phyloP scores from a whole-genome alignment of 2,113 vertebrate genomes.

The Pogonocichla stellata region DNA sequence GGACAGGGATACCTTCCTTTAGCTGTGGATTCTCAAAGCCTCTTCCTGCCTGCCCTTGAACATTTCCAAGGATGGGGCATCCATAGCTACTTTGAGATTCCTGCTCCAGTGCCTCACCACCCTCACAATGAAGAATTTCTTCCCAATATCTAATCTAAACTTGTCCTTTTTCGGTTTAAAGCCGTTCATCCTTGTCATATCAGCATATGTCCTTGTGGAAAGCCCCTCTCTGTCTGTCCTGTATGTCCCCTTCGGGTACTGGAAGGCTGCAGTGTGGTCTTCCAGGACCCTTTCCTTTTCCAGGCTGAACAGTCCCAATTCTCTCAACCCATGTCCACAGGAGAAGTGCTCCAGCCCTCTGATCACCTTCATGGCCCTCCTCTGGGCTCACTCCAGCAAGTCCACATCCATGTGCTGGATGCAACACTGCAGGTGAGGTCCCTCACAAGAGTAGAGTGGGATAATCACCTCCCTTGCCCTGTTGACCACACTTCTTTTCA shows the following conservation, averaged over 20 bases:
- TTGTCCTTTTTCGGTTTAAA: not conserved
- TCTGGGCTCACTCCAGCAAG: not conserved
- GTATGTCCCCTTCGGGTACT: fast-evolving
- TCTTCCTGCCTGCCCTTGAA: not conserved
- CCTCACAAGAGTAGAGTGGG: not conserved
- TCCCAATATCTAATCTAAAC: not conserved
- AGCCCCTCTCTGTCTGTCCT: not conserved
- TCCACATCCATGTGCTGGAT: not conserved
- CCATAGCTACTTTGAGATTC: not conserved
- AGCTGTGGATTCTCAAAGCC: not conserved
- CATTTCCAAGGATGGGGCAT: not conserved
- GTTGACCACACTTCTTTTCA: not conserved
- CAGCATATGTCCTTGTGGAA: not conserved
- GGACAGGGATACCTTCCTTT: not conserved
- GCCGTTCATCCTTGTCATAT: not conserved
- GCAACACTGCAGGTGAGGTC: not conserved
- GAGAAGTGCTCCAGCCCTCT: not conserved
- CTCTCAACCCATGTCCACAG: not conserved
- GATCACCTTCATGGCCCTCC: not conserved
- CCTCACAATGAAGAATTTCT: not conserved
- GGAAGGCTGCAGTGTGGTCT: not conserved
- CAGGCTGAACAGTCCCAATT: not conserved
- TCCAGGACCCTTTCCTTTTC: not conserved
- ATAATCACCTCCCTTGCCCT: not conserved
- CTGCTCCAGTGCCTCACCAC: not conserved